These are phyloP conservation scores for Microcebus griseorufus DNA, from an alignment of 2,113 vertebrate genomes.

Conservation along the genomic window DNA sequence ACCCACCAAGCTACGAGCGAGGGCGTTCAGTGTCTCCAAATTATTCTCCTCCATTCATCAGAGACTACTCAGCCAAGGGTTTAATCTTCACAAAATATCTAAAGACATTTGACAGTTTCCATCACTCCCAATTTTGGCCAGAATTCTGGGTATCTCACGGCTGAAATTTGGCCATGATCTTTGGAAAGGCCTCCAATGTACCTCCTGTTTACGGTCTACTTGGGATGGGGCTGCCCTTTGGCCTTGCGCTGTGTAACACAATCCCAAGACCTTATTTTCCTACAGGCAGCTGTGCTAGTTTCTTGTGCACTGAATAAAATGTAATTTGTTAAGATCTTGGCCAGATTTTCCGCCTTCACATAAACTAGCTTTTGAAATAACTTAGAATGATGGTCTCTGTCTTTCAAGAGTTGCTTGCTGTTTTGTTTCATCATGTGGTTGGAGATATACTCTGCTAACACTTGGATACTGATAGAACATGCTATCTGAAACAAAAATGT, in stretches of 20 bases:
- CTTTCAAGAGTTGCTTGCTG: background rate
- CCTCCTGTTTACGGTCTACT: slow-evolving; percentile 6
- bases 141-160: slow-evolving; percentile 42
- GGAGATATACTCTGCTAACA: background rate
- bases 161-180: slow-evolving; percentile 59
- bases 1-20: background rate
- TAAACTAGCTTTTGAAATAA: slow-evolving; percentile 38
- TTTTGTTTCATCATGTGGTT: background rate
- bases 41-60: slow-evolving; percentile 46
- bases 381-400: background rate
- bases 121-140: slow-evolving; percentile 45
- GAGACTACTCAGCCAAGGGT: slow-evolving; percentile 14
- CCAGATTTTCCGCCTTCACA: slow-evolving; percentile 43
- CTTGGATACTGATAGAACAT: background rate
- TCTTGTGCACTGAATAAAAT: slow-evolving; percentile 55
- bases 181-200: slow-evolving; percentile 35
- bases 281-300: slow-evolving; percentile 44
- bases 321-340: slow-evolving; percentile 58
- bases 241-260: background rate
- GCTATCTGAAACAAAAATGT: background rate
- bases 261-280: slow-evolving; percentile 41
- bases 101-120: slow-evolving; percentile 49
- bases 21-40: slow-evolving; percentile 28
- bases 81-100: slow-evolving; percentile 60
- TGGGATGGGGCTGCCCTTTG: slow-evolving; percentile 42